Evolutionary conservation across 2,113 vertebrate genomes (phyloP).

Genomic region (Epinephelus lanceolatus): DNA sequence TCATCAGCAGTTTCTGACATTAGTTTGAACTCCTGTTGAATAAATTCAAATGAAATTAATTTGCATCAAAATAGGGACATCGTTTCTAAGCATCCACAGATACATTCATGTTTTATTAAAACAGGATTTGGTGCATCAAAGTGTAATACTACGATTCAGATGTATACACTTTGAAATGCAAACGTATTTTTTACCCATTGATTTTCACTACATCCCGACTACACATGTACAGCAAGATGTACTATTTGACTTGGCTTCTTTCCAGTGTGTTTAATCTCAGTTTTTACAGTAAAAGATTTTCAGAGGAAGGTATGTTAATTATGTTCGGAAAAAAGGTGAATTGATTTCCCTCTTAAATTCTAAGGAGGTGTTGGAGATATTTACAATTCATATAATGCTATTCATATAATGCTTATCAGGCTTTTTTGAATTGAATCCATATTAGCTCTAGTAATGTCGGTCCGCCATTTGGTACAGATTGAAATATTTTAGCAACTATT

Average conservation of each 20-base stretch:
- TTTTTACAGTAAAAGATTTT: background rate
- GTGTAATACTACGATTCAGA: background rate
- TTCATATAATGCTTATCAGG: background rate
- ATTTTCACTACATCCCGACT: background rate
- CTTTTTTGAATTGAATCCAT: background rate
- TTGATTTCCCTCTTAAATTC: background rate
- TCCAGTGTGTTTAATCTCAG: background rate
- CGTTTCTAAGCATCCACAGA: background rate
- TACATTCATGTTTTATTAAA: background rate
- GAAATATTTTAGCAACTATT: background rate
- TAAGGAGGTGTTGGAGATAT: background rate
- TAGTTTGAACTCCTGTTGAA: background rate
- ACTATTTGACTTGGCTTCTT: background rate
- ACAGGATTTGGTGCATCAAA: background rate
- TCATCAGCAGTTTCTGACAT: slow-evolving; percentile 9
- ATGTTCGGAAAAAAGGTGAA: background rate
- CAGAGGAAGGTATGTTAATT: background rate
- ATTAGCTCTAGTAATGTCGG: background rate
- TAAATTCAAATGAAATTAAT: too few species aligned
- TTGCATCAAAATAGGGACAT: too few species aligned
- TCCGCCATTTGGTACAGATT: background rate
- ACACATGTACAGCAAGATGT: background rate
- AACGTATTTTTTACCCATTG: background rate
- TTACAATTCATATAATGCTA: background rate
- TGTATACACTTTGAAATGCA: background rate